Evolutionary conservation across 2,113 vertebrate genomes (phyloP).

Genomic region (Catharus bicknelli): DNA sequence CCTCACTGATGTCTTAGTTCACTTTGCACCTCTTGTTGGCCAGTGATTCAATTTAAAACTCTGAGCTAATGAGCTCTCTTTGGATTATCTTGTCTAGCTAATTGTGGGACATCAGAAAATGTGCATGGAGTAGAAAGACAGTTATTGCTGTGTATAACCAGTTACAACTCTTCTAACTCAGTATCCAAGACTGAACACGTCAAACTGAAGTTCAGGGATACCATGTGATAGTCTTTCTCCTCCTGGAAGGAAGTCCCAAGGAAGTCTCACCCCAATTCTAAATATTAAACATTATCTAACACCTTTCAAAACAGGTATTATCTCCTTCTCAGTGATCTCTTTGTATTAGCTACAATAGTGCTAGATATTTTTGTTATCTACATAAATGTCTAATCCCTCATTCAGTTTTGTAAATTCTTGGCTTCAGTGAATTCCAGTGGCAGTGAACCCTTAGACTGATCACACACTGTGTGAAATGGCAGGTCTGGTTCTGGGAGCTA

Average conservation of each 20-base stretch:
- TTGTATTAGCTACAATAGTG: background rate
- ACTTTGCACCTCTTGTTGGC: background rate
- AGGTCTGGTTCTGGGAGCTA: slow-evolving; percentile 4
- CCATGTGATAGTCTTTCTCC: background rate
- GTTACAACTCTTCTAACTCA: background rate
- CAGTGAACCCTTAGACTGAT: slow-evolving; percentile 19
- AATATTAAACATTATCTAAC: background rate
- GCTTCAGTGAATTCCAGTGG: slow-evolving; percentile 12
- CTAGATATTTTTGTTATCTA: slow-evolving; percentile 21
- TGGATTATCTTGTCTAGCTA: background rate
- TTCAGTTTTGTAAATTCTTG: slow-evolving; percentile 27
- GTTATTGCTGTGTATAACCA: background rate
- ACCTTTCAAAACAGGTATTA: slow-evolving; percentile 10
- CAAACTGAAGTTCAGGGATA: background rate
- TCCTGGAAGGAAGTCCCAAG: background rate
- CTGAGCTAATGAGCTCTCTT: background rate
- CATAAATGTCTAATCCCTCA: background rate
- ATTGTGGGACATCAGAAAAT: background rate
- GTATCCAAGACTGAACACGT: background rate
- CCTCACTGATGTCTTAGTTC: background rate
- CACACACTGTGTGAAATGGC: background rate
- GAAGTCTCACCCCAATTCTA: background rate
- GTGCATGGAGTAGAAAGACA: background rate
- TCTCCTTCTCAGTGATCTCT: background rate
- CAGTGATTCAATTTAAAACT: background rate